These are phyloP conservation scores for Callinectes sapidus DNA, from an alignment of 2,888 invertebrate species.

Conservation along the genomic window DNA sequence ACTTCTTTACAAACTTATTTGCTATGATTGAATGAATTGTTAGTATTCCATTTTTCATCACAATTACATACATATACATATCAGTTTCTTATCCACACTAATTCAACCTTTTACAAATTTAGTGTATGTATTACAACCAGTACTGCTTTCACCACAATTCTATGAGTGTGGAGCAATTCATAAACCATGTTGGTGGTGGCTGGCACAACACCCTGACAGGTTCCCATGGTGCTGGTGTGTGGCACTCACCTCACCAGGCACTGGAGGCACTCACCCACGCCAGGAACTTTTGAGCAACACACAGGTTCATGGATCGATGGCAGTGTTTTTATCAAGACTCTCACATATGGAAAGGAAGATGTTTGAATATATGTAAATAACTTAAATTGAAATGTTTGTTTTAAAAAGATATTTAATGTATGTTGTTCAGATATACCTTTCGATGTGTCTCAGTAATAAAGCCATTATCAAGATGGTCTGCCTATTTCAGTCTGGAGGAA, in stretches of 20 bases:
- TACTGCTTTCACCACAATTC: not conserved
- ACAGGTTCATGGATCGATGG: not conserved
- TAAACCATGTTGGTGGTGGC: not conserved
- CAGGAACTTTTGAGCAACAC: not conserved
- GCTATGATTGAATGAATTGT: too few relatives aligned
- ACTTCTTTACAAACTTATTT: too few relatives aligned
- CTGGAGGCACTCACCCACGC: not conserved
- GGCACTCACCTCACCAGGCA: not conserved
- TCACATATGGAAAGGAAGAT: not conserved
- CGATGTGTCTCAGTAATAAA: slow-evolving; percentile 12
- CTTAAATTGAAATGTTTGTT: not conserved
- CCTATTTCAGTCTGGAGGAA: not conserved
- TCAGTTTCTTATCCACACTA: not conserved
- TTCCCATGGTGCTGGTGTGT: not conserved
- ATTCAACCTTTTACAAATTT: not conserved
- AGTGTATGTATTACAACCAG: not conserved
- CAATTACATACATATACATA: too few relatives aligned
- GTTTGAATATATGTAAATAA: slow-evolving; percentile 8
- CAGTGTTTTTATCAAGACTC: not conserved
- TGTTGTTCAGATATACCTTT: slow-evolving; percentile 7
- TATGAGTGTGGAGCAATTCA: not conserved
- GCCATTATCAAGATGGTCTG: not conserved
- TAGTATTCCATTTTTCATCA: too few relatives aligned
- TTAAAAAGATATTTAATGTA: slow-evolving; percentile 30
- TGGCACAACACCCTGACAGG: not conserved